Evolutionary conservation across 2,113 vertebrate genomes (phyloP), one percentile per base, ranked within the genome.

Genomic region (Cyprinodon brontotheroides): DNA sequence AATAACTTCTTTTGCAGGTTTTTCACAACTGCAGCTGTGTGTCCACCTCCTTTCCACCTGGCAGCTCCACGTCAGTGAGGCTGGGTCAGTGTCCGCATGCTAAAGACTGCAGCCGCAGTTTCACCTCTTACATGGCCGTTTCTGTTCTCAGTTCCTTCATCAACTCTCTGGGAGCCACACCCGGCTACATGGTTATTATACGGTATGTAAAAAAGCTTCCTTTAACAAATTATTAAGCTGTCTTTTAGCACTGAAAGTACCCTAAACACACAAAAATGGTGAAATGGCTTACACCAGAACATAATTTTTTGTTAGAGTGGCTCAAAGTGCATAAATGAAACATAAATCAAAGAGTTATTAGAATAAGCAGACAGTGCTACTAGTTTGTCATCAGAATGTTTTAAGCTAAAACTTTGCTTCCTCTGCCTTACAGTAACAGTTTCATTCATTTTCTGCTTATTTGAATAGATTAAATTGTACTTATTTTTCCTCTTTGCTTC

Each of bases 11-110:
- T 40, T 5, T 3, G 22, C 83, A 98, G 97, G 91, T 96, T n/a
- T 98, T 96, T 86, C 88, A 95, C 81, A 96, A 98, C 88, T 99
- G 97, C 82, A 97, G 89, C 65, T 99, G 97, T 75, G 90, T 97
- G 62, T 87, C 86, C 67, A 50, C 43, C 15, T 91, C 77, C 48
- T 89, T 47, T n/a, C 90, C 90, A 38, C 89, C 85, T 61, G 87
- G 87, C 50, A 92, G 85, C 90, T 96, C 93, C 66, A 89, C 61
- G 3, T 95, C 97, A 0, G 95, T 92, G 36, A 88, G 40, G 67
- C 78, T 96, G 84, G 97, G 97, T 1, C 93, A 94, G 82, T 98
- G 97, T 69, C 95, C 94, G 39, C 94, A 86, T 66, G 78, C 78
- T 0, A 82, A 92, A 1, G 84, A 80, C 4, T 99, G 97, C 77